Evolutionary conservation across 1,140 invertebrate species (phyloP).

Genomic region (Himalopsyche phryganea): DNA sequence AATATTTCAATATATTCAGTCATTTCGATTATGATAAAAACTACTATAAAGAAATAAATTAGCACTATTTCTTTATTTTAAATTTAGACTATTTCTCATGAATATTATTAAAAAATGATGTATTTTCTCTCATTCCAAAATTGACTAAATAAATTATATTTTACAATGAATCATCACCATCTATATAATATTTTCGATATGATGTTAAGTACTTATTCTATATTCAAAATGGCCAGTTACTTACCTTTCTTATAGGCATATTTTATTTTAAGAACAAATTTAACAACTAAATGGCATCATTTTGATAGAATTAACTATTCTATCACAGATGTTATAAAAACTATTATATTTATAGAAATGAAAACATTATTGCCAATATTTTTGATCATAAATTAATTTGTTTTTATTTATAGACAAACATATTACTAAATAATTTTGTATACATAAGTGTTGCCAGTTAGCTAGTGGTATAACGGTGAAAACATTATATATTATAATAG

Average conservation of each 20-base stretch:
- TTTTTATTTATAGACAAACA: background rate
- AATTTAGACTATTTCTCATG: too few species aligned
- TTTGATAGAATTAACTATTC: background rate
- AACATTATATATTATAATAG: background rate
- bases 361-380: background rate
- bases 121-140: too few species aligned
- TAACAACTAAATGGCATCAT: background rate
- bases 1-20: too few species aligned
- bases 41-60: too few species aligned
- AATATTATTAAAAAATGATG: too few species aligned
- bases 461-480: background rate
- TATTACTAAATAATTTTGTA: constrained; percentile 2
- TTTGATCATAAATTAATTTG: background rate
- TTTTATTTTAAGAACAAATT: background rate
- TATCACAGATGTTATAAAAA: background rate
- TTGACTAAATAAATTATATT: too few species aligned
- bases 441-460: background rate
- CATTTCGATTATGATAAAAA: too few species aligned
- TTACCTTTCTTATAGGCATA: background rate
- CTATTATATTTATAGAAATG: background rate
- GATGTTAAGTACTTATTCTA: background rate
- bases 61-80: too few species aligned
- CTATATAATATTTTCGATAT: background rate
- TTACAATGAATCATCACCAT: constrained; percentile 1
- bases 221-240: background rate